A percentile compares a stretch with the other conserved stretches of the same genome.
These are phyloP conservation scores for Brachionus rotundiformis DNA, from an alignment of 1,140 invertebrate genomes.

Conservation along the genomic window DNA sequence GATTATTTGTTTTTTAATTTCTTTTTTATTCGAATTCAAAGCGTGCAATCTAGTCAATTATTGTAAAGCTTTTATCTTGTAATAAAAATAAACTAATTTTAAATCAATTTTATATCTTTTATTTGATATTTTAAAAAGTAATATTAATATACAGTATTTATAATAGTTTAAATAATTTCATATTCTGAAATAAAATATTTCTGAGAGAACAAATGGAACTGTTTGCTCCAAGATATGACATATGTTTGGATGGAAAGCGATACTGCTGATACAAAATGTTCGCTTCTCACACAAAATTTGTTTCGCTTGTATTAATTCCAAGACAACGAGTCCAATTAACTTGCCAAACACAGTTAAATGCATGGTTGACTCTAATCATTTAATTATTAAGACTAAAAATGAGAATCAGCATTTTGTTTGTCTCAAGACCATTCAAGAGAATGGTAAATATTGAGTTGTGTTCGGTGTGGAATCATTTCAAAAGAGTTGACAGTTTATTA, in stretches of 20 bases:
- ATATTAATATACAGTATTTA: too few relatives aligned
- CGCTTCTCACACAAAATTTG: slow-evolving; percentile 20
- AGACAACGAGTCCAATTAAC: slow-evolving; percentile 10
- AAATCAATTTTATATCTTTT: too few relatives aligned
- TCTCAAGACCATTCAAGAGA: background rate
- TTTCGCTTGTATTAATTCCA: slow-evolving; percentile 26
- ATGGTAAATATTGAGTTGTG: background rate
- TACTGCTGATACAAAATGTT: background rate
- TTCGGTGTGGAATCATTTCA: too few relatives aligned
- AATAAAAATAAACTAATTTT: too few relatives aligned
- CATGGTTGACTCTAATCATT: background rate
- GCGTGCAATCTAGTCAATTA: slow-evolving; percentile 4
- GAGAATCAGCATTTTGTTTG: background rate
- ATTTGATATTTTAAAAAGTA: too few relatives aligned
- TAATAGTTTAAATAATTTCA: too few relatives aligned
- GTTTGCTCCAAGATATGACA: background rate
- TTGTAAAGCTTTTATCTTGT: slow-evolving; percentile 41
- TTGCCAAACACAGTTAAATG: background rate
- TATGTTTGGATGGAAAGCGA: background rate
- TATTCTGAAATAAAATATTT: too few relatives aligned
- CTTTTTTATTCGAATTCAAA: background rate
- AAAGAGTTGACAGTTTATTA: background rate
- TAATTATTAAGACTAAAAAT: background rate
- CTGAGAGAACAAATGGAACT: too few relatives aligned
- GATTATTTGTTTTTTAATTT: background rate